Conservation (phyloP, 1,140 invertebrate genomes). For the Musca domestica region DNA sequence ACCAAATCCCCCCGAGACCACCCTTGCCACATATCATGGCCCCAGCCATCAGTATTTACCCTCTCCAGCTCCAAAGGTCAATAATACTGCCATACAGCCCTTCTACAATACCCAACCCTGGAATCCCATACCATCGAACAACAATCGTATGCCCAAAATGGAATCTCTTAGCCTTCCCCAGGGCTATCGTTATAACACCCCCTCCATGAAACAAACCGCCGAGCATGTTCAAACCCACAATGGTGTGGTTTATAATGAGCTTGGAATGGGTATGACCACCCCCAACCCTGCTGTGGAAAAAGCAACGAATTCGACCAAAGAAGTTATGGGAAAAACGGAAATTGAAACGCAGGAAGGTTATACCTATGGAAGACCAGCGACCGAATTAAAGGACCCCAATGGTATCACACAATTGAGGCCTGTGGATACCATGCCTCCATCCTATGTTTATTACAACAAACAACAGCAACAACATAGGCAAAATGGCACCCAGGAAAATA, state of each 20-base stretch:
- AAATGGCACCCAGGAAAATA: too few species aligned
- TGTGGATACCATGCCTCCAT: background rate
- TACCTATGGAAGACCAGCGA: too few species aligned
- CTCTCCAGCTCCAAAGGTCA: too few species aligned
- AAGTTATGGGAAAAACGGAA: background rate
- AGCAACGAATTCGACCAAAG: background rate
- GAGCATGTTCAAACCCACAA: background rate
- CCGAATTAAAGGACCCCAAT: background rate
- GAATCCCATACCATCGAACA: background rate
- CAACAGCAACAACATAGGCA: too few species aligned
- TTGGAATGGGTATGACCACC: background rate
- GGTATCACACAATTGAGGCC: background rate
- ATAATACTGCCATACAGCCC: too few species aligned
- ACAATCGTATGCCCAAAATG: background rate
- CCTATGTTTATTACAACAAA: too few species aligned
- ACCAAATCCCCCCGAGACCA: too few species aligned
- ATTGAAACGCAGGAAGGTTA: background rate
- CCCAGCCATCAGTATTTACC: too few species aligned
- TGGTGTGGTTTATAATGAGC: background rate
- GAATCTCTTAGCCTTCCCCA: background rate
- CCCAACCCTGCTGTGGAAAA: background rate
- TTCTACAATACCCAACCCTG: too few species aligned
- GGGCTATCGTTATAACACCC: background rate
- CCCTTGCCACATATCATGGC: too few species aligned
- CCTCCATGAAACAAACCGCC: background rate